These are phyloP conservation scores for Drosophila mauritiana DNA, from an alignment of 1,140 invertebrate species.

Conservation along the genomic window DNA sequence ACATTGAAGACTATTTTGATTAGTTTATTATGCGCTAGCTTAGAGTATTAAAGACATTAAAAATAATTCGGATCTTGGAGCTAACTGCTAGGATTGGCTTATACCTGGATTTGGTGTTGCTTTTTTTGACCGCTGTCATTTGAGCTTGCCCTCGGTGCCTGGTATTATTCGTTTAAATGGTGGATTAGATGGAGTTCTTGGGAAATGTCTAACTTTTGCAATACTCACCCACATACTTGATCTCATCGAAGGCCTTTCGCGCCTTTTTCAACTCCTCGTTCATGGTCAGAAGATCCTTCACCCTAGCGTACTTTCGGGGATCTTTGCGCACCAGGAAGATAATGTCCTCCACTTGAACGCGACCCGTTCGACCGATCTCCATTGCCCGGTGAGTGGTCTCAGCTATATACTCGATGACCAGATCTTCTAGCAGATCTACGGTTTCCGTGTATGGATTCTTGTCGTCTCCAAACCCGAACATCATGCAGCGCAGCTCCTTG, in stretches of 20 bases:
- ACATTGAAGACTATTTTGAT: conserved; percentile 99
- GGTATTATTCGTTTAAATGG: neutral
- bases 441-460: conserved; percentile 99
- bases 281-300: conserved; percentile 99
- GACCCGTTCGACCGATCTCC: conserved; percentile 97
- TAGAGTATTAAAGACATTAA: conserved; percentile 24
- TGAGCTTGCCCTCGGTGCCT: conserved; percentile 82
- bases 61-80: neutral
- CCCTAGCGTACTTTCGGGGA: conserved; percentile 97
- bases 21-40: conserved; percentile 84
- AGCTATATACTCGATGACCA: conserved; percentile 99
- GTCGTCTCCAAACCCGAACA: conserved; percentile 99
- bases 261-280: conserved; percentile 99
- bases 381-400: conserved; percentile 97
- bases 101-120: conserved; percentile 3
- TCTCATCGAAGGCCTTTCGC: conserved; percentile 99
- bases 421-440: conserved; percentile 98
- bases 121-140: conserved; percentile 71
- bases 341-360: conserved; percentile 99
- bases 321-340: conserved; percentile 99
- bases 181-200: neutral
- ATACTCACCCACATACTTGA: conserved; percentile 91
- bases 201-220: no score
- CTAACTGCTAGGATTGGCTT: conserved; percentile 30
- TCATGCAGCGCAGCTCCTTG: conserved; percentile 98